Percentiles rank a stretch among this genome's conserved stretches.
These are phyloP conservation scores for Intellagama lesueurii DNA, from an alignment of 2,797 vertebrate species.

Conservation along the genomic window DNA sequence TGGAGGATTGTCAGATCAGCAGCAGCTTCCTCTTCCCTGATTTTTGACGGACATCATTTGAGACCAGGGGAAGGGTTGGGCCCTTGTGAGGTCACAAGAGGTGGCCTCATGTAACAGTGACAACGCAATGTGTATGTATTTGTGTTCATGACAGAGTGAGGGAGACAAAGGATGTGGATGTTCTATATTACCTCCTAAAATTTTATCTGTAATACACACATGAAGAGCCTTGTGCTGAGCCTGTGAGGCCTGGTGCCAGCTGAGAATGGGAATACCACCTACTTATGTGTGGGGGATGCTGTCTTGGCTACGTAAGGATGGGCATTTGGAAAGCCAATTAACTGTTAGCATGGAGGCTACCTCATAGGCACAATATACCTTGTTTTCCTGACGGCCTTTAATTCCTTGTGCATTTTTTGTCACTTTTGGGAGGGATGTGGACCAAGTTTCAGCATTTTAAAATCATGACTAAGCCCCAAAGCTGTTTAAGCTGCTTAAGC, in stretches of 20 bases:
- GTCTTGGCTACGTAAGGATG: neutral
- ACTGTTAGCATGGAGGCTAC: neutral
- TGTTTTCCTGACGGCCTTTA: neutral
- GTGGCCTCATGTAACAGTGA: too few species aligned
- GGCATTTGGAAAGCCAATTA: neutral
- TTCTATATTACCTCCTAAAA: too few species aligned
- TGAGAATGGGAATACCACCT: neutral
- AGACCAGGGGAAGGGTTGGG: too few species aligned
- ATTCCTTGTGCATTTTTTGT: neutral
- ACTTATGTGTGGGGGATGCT: neutral
- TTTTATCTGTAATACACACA: too few species aligned
- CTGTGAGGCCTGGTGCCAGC: neutral
- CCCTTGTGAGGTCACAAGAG: too few species aligned
- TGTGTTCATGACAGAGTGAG: too few species aligned
- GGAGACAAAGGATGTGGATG: too few species aligned
- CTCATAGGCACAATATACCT: neutral
- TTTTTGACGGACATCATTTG: too few species aligned
- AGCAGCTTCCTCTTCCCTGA: too few species aligned
- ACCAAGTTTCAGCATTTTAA: slow-evolving; percentile 59
- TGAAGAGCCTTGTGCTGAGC: too few species aligned
- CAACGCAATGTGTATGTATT: too few species aligned
- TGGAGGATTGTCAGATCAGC: too few species aligned
- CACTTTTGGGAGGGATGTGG: neutral
- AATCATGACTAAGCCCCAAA: slow-evolving; percentile 68
- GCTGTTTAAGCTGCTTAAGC: slow-evolving; percentile 68